Base-by-base conservation (phyloP, 2,797 vertebrate species). In the Pipistrellus kuhlii region DNA sequence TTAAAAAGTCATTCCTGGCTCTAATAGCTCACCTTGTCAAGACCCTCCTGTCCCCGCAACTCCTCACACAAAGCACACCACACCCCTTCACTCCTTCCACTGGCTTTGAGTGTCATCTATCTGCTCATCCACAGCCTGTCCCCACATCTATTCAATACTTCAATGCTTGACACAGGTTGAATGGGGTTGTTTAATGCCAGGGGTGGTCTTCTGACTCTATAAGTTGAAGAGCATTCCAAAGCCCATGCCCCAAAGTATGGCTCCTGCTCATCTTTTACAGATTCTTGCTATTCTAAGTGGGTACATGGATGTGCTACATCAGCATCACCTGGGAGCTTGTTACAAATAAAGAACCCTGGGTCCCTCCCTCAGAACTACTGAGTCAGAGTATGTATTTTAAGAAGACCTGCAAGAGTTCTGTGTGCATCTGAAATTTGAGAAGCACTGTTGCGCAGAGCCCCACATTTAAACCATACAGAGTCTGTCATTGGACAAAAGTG, bases 41-140 rank as follows among this genome's bases (percentile, higher is more conserved):
- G 30, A 53, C 15, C 15, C 17, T 62, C 21, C 25, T 23, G 0
- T 2, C 25, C 15, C 12, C 7, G 5, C 1, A 3, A 46, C 30
- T 41, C 9, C 4, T 1, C 32, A 64, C 46, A 44, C n/a, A 35
- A 4, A 1, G 9, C 8, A 18, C 11, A n/a, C 38, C 46, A 82
- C 41, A 48, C 17, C 9, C 15, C 51, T 51, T 2, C 32, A 10
- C 35, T 41, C 5, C 9, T 25, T 4, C n/a, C 12, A 13, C 1
- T 18, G 21, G 23, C n/a, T 48, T 53, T 1, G 8, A 3, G 1
- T 11, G 6, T 59, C 86, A 53, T 15, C 4, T 35, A 20, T 27
- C 21, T 81, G 46, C 46, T 83, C 21, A 35, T 21, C 6, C 5
- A 20, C 10, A 57, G 64, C 64, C n/a, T 20, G 64, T 20, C 48